Evolutionary conservation across 2,797 vertebrate species (phyloP).

Genomic region (Alauda arvensis): DNA sequence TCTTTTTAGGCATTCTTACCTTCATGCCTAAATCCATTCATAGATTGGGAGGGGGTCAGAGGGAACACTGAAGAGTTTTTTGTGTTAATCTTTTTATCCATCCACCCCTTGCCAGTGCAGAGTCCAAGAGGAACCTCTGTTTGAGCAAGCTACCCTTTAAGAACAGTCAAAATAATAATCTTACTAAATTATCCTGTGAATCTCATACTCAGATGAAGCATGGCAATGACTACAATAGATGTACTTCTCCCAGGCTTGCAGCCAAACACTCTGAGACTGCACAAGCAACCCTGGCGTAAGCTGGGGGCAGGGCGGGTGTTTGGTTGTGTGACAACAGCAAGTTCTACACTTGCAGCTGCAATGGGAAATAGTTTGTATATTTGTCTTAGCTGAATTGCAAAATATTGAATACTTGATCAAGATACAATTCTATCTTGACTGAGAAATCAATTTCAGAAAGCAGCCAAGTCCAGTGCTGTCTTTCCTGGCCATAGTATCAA

Average conservation of each 20-base stretch:
- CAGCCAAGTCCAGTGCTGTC: not conserved
- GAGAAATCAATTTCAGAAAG: conserved; percentile 38
- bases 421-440: conserved; percentile 31
- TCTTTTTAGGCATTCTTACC: not conserved
- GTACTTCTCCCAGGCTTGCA: not conserved
- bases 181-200: not conserved
- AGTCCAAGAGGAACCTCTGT: not conserved
- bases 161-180: not conserved
- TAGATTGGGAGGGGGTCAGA: rapidly evolving
- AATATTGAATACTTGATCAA: conserved; percentile 42
- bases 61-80: not conserved
- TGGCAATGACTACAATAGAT: not conserved
- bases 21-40: not conserved
- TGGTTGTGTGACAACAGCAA: not conserved
- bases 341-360: not conserved
- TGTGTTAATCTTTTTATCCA: not conserved
- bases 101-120: not conserved
- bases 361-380: not conserved
- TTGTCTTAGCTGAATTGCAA: conserved; percentile 13
- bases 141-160: not conserved
- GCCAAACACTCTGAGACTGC: not conserved
- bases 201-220: not conserved
- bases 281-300: not conserved
- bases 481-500: not conserved
- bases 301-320: rapidly evolving